These are phyloP conservation scores for Drosophila leonis DNA, from an alignment of 2,888 invertebrate species.

Conservation along the genomic window DNA sequence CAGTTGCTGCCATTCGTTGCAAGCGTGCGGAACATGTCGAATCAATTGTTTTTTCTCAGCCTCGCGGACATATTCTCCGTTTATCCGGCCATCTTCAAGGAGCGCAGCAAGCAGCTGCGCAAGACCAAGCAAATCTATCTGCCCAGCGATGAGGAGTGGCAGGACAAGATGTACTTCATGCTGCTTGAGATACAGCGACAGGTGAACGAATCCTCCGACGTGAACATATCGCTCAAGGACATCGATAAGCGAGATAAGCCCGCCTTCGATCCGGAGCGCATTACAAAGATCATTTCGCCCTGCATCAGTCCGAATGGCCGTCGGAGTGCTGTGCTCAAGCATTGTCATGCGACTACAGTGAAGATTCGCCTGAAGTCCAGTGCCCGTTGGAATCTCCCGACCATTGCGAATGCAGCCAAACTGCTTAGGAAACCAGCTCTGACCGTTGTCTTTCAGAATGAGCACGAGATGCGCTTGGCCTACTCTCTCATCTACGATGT, in stretches of 20 bases:
- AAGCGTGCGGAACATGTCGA: slow-evolving; percentile 73
- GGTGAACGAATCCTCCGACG: slow-evolving; percentile 84
- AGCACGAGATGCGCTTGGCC: slow-evolving; percentile 87
- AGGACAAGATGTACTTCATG: slow-evolving; percentile 87
- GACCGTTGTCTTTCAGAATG: slow-evolving; percentile 82
- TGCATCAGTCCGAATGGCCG: slow-evolving; percentile 73
- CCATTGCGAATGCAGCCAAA: slow-evolving; percentile 83
- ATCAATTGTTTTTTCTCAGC: slow-evolving; percentile 84
- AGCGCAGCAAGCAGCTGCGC: slow-evolving; percentile 86
- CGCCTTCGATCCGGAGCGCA: slow-evolving; percentile 74
- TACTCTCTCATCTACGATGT: slow-evolving; percentile 87
- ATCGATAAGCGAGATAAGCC: slow-evolving; percentile 78
- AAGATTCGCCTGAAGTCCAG: slow-evolving; percentile 69
- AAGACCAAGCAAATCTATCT: slow-evolving; percentile 83
- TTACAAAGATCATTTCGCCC: slow-evolving; percentile 73
- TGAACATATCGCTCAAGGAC: slow-evolving; percentile 73
- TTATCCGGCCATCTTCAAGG: slow-evolving; percentile 89
- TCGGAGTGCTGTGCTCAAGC: slow-evolving; percentile 50
- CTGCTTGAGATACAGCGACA: slow-evolving; percentile 87
- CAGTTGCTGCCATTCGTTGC: slow-evolving; percentile 56
- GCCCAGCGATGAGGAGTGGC: slow-evolving; percentile 87
- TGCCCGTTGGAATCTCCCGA: slow-evolving; percentile 78
- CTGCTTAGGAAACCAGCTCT: slow-evolving; percentile 79
- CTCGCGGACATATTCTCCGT: slow-evolving; percentile 88
- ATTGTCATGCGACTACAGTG: slow-evolving; percentile 74